Base-by-base conservation (phyloP, 2,113 vertebrate species). In the Marmota flaviventris region DNA sequence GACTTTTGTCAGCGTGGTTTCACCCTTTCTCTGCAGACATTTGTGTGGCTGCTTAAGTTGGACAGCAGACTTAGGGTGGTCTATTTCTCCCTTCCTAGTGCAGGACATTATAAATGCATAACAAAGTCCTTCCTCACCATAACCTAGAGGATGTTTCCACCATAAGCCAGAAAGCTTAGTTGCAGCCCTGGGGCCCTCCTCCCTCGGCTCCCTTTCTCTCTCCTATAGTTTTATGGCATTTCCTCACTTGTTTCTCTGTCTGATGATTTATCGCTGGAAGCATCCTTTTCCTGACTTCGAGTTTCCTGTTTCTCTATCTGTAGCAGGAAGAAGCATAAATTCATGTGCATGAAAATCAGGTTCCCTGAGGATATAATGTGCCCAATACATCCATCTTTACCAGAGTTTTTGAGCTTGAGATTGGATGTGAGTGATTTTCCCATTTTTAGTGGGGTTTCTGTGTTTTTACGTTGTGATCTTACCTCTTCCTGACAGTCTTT, bases 301-400 rank as follows among this genome's bases (percentile, higher is more conserved):
- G 56, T 89, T 96, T 92, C 51, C 34, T 72, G 12, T 76, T 72
- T 91, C 77, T 96, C 48, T 85, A 89, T 86, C 32, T 89, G 13
- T 4, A 83, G 8, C 9, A 79, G 73, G 5, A 91, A 95, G 78
- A 85, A 91, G 9, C n/a, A 17, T 63, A 73, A 53, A 91, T 94
- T 72, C n/a, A 78, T 8, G 11, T 70, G 67, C 18, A 58, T 11
- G 22, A 37, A 76, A 87, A 67, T 16, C 32, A n/a, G 32, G 70
- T 70, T 63, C 69, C 32, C 32, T 3, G 27, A 85, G 88, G 72
- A 67, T 34, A n/a, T 24, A 53, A 72, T 8, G 8, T 18, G 24
- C 17, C 75, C n/a, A 86, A 29, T 45, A 76, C 89, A 81, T 14
- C 25, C 27, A 42, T 81, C 22, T 82, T n/a, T 42, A 24, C 39